These are phyloP conservation scores for Syndactyla subalaris DNA, from an alignment of 2,797 vertebrate genomes.

Conservation along the genomic window DNA sequence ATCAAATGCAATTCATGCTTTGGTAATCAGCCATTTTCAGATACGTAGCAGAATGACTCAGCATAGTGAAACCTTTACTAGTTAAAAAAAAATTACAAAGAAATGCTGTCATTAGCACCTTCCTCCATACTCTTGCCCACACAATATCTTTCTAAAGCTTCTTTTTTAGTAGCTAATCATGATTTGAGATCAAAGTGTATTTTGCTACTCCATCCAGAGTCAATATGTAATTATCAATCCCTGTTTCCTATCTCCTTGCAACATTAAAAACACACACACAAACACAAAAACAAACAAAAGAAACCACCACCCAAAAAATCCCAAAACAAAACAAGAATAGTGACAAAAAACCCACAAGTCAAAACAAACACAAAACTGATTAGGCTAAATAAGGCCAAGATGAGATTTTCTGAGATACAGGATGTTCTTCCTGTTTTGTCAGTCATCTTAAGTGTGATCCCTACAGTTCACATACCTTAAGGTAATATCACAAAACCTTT, in stretches of 20 bases:
- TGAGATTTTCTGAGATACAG: not conserved
- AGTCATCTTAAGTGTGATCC: not conserved
- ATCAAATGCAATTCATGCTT: not conserved
- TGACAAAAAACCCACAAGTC: fast-evolving
- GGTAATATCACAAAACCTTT: not conserved
- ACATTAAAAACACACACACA: not conserved
- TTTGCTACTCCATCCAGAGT: not conserved
- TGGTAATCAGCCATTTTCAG: not conserved
- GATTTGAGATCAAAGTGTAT: not conserved
- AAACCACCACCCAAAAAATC: no score
- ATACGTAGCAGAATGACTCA: not conserved
- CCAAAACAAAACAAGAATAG: no score
- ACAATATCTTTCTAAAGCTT: conserved; percentile 10
- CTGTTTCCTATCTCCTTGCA: not conserved
- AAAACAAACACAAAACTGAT: not conserved
- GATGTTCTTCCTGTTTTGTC: not conserved
- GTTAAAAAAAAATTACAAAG: not conserved
- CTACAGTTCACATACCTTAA: not conserved
- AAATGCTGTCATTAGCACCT: not conserved
- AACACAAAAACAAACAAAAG: no score
- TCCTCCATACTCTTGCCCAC: conserved; percentile 24
- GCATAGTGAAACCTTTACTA: conserved; percentile 1
- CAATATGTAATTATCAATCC: not conserved
- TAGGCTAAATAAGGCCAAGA: not conserved
- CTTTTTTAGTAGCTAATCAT: conserved; percentile 39